phyloP scores from a whole-genome alignment of 2,888 invertebrate genomes.

The Cephalotes varians region DNA sequence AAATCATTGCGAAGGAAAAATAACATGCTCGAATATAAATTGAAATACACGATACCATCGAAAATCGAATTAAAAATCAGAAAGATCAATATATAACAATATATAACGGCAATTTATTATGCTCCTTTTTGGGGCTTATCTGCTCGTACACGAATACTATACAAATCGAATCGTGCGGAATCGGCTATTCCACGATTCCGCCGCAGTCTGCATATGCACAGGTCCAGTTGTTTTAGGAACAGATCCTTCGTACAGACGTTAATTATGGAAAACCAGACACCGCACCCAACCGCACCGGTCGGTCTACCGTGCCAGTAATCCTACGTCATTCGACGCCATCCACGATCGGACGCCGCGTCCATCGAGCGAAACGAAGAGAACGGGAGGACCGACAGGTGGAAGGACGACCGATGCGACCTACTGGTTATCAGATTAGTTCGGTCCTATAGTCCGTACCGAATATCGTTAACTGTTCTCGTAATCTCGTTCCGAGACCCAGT shows the following conservation, averaged over 20 bases:
- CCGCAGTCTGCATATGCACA: slow-evolving; percentile 74
- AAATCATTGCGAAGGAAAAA: background rate
- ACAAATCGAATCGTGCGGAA: slow-evolving; percentile 33
- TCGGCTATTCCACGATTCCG: slow-evolving; percentile 5
- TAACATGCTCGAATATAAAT: background rate
- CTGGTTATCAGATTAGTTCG: slow-evolving; percentile 76
- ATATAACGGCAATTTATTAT: background rate
- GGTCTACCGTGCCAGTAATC: slow-evolving; percentile 66
- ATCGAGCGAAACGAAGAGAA: slow-evolving; percentile 23
- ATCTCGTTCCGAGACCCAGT: slow-evolving; percentile 67
- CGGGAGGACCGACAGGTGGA: slow-evolving; percentile 33
- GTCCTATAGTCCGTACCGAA: slow-evolving; percentile 73
- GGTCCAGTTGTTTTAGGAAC: slow-evolving; percentile 79
- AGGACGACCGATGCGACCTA: slow-evolving; percentile 63
- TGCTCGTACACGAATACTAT: background rate
- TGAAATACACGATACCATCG: background rate
- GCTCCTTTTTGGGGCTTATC: background rate
- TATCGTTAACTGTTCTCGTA: slow-evolving; percentile 75
- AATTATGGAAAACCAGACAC: slow-evolving; percentile 73
- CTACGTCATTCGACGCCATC: slow-evolving; percentile 60
- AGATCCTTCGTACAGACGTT: slow-evolving; percentile 71
- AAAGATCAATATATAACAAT: background rate
- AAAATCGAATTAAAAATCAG: background rate
- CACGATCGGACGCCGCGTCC: slow-evolving; percentile 52
- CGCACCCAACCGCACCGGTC: slow-evolving; percentile 64